Conservation (phyloP, 1,140 invertebrate species). For the Muscidifurax raptorellus region DNA sequence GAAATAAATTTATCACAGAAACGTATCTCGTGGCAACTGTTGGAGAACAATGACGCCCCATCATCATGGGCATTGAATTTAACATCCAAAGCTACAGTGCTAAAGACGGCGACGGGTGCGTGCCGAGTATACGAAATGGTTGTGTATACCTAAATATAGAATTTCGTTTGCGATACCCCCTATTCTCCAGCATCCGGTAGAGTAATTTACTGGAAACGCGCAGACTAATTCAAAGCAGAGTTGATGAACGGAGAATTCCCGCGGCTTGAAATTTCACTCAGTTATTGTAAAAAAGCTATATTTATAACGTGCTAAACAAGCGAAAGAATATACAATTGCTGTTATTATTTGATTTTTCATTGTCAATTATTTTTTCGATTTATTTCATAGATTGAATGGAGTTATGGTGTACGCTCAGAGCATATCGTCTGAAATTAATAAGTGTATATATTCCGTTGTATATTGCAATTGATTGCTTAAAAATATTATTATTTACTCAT, state of each 20-base stretch:
- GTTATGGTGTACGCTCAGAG: too few species aligned
- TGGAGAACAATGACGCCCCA: background rate
- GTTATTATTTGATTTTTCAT: too few species aligned
- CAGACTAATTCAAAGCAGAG: background rate
- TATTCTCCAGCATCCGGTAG: conserved; percentile 54
- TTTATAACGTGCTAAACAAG: too few species aligned
- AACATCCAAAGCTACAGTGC: background rate
- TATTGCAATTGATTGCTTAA: too few species aligned
- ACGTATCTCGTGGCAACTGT: background rate
- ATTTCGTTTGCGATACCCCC: conserved; percentile 55
- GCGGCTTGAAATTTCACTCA: too few species aligned
- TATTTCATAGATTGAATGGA: too few species aligned
- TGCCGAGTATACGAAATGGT: conserved; percentile 54
- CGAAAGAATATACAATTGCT: too few species aligned
- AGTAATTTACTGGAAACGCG: conserved; percentile 41
- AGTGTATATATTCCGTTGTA: too few species aligned
- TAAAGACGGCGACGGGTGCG: background rate
- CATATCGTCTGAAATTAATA: too few species aligned
- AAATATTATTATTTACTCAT: too few species aligned
- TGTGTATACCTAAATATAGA: conserved; percentile 61
- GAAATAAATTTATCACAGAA: background rate
- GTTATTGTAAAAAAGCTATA: too few species aligned
- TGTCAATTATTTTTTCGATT: too few species aligned
- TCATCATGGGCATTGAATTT: background rate
- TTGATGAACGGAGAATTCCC: background rate